phyloP scores from a whole-genome alignment of 2,888 invertebrate genomes.

The Pseudococcus longispinus region DNA sequence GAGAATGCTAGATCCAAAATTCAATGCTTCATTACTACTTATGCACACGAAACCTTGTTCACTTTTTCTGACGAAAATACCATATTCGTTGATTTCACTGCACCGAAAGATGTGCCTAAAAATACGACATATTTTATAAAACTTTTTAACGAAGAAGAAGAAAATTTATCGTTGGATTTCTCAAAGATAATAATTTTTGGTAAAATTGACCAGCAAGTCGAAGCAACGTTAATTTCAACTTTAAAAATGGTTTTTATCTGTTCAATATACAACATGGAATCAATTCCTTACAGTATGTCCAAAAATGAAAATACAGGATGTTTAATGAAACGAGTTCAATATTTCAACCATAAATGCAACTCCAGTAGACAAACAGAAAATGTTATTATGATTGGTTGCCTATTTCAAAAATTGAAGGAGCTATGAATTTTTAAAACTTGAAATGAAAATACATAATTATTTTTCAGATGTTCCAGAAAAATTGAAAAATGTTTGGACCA shows the following conservation, averaged over 20 bases:
- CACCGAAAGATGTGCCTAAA: not conserved
- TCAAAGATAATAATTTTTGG: slow-evolving; percentile 17
- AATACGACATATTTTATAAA: slow-evolving; percentile 35
- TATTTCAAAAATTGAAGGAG: too few relatives aligned
- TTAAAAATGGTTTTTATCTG: not conserved
- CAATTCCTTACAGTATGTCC: slow-evolving; percentile 43
- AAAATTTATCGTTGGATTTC: not conserved
- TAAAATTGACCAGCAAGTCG: not conserved
- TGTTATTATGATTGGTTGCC: too few relatives aligned
- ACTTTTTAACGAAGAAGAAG: not conserved
- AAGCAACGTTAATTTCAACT: not conserved
- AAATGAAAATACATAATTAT: too few relatives aligned
- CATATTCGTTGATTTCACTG: not conserved
- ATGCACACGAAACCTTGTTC: not conserved
- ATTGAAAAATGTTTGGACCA: too few relatives aligned
- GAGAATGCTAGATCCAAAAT: not conserved
- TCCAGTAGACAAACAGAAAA: too few relatives aligned
- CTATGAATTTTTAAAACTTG: too few relatives aligned
- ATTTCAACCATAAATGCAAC: too few relatives aligned
- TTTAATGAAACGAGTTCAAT: too few relatives aligned
- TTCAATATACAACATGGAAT: not conserved
- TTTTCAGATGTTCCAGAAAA: too few relatives aligned
- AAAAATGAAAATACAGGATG: too few relatives aligned
- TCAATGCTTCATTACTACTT: not conserved
- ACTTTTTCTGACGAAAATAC: not conserved